Percentiles rank a stretch among this genome's conserved stretches.
These are phyloP conservation scores for Danio jaintianensis DNA, from an alignment of 2,797 vertebrate species.

Conservation along the genomic window DNA sequence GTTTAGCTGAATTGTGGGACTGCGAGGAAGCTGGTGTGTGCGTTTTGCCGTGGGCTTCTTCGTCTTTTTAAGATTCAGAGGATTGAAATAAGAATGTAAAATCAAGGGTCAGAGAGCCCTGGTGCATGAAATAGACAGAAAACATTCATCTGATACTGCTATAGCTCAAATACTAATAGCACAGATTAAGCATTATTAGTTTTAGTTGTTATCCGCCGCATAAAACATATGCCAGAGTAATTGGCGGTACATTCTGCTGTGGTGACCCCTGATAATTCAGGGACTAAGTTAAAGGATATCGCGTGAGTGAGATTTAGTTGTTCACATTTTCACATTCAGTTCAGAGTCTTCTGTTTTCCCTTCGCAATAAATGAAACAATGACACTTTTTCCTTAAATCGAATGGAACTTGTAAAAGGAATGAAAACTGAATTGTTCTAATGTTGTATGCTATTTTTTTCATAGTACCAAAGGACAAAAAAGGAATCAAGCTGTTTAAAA, in stretches of 20 bases:
- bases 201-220: not conserved
- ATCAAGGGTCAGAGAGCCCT: not conserved
- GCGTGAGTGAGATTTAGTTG: no score
- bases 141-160: not conserved
- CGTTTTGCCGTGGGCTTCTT: not conserved
- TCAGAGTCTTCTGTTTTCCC: not conserved
- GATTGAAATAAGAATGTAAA: not conserved
- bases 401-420: no score
- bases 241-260: no score
- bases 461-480: no score
- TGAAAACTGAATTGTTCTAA: no score
- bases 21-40: not conserved
- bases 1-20: not conserved
- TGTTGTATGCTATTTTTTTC: no score
- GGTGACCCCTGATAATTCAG: no score
- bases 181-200: not conserved
- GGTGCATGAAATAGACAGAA: not conserved
- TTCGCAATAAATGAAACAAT: not conserved
- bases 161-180: not conserved
- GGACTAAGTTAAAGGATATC: no score
- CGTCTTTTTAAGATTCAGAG: not conserved
- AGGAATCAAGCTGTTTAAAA: no score
- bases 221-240: no score
- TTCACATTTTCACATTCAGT: not conserved
- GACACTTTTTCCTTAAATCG: not conserved